Conservation (phyloP, 2,113 vertebrate species). For the Gnathonemus echidnorhynchus region DNA sequence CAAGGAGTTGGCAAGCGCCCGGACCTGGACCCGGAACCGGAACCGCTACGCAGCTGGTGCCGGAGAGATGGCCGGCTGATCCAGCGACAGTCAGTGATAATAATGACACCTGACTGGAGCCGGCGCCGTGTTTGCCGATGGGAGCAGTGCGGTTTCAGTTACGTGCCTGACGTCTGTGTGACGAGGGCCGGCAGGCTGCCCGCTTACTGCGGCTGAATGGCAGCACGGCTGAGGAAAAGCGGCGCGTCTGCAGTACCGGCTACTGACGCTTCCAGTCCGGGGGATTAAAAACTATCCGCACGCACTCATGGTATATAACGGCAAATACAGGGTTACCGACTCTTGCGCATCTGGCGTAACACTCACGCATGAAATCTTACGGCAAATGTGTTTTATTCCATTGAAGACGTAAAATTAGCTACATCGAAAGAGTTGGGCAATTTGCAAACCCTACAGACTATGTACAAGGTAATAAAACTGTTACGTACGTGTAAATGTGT, state of each 20-base stretch:
- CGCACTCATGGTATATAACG: background rate
- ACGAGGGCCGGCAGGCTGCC: background rate
- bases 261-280: background rate
- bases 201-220: background rate
- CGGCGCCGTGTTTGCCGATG: background rate
- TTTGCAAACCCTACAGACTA: background rate
- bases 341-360: background rate
- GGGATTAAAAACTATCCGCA: background rate
- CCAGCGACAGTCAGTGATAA: background rate
- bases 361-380: background rate
- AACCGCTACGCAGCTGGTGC: background rate
- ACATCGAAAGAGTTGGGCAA: background rate
- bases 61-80: background rate
- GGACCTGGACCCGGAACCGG: constrained; percentile 54
- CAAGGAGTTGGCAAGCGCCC: constrained; percentile 43
- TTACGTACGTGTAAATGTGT: background rate
- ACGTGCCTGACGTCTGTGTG: background rate
- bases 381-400: background rate
- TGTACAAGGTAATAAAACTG: background rate
- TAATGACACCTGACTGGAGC: background rate
- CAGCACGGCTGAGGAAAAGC: background rate
- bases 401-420: background rate
- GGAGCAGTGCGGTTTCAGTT: background rate
- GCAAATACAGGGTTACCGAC: background rate
- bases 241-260: background rate